Evolutionary conservation across 2,113 vertebrate species (phyloP).

Genomic region (Sclerurus mexicanus): DNA sequence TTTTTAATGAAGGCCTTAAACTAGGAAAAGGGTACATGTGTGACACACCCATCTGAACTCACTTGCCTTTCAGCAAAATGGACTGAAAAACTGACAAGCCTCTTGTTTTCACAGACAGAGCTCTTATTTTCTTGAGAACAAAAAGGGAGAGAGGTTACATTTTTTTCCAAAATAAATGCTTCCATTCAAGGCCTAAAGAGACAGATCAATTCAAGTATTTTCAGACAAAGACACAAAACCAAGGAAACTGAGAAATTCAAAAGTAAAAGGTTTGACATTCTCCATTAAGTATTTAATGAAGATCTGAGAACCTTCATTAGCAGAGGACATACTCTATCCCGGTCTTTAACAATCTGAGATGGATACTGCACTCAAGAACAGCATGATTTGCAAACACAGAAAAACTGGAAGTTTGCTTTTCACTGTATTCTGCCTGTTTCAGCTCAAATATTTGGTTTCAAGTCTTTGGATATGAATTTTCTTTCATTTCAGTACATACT

Average conservation of each 20-base stretch:
- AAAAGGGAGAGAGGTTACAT: not conserved
- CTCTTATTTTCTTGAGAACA: not conserved
- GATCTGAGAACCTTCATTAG: not conserved
- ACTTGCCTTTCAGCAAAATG: not conserved
- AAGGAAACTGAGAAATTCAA: not conserved
- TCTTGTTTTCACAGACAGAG: not conserved
- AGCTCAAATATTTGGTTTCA: not conserved
- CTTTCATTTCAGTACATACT: slow-evolving; percentile 19
- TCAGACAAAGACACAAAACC: not conserved
- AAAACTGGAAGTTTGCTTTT: not conserved
- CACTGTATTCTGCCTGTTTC: not conserved
- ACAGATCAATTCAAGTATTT: not conserved
- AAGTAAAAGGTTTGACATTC: not conserved
- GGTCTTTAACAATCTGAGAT: not conserved
- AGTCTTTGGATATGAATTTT: not conserved
- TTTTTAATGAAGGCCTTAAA: not conserved
- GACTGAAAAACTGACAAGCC: not conserved
- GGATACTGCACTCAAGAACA: not conserved
- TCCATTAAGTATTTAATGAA: not conserved
- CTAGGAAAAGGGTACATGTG: not conserved
- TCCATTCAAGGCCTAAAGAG: not conserved
- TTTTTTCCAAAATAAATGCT: not conserved
- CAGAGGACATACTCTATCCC: not conserved
- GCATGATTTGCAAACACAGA: not conserved
- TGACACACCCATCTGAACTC: not conserved